Evolutionary conservation across 2,113 vertebrate genomes (phyloP), one percentile per base, ranked within the genome.

Genomic region (Rhynchomys soricoides): DNA sequence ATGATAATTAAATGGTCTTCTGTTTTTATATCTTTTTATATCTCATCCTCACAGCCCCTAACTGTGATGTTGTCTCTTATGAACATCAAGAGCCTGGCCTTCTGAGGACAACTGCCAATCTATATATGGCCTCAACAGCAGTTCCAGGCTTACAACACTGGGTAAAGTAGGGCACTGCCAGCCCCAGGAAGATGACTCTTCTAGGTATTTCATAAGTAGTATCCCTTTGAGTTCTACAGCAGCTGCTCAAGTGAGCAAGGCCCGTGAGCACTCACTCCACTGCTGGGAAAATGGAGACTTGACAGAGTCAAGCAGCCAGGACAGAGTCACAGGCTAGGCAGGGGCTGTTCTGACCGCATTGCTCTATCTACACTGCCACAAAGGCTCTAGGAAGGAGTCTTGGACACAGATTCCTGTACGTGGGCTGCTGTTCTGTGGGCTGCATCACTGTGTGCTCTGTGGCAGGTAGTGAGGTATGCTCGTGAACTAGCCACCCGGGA

Each of bases 251-350:
- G 75, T 31, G 37, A 43, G 21, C 29, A 29, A 4, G 73, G 31
- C 3, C 22, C 2, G n/a, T n/a, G n/a, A n/a, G 7, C 43, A 64
- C 29, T 64, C 88, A 74, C 57, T 50, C 86, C 93, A 71, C 59
- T 94, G 12, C 64, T 86, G 81, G 88, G 52, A 16, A 92, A 86
- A 79, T 71, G 0, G 34, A 94, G 45, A 31, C 43, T 74, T 74
- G 57, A 55, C 66, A 82, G 71, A 48, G 59, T 48, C 43, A 40
- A 88, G 43, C 50, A 19, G 12, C 0, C 29, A 6, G 21, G n/a
- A 70, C 40, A 7, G 34, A 75, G 70, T 48, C 66, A 48, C 24
- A 5, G 13, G 3, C 34, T 48, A 34, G 50, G 22, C 52, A 12
- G 15, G 0, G 66, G 43, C 29, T 10, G 78, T 12, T 31, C 40